phyloP scores from a whole-genome alignment of 2,888 invertebrate genomes.

The Eurois occulta region DNA sequence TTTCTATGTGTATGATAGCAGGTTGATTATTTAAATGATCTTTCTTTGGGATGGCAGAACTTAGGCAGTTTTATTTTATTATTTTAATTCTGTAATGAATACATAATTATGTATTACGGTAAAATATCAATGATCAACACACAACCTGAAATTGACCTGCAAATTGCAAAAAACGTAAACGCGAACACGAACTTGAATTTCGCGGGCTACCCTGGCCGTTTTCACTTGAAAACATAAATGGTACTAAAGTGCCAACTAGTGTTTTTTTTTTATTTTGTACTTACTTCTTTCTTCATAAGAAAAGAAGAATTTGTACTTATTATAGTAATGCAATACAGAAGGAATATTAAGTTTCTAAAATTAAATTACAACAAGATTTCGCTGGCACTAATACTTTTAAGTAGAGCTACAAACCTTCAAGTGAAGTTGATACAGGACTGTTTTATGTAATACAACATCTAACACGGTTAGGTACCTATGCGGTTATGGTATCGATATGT shows the following conservation, averaged over 20 bases:
- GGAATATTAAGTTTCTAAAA: neutral
- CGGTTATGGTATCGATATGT: conserved; percentile 76
- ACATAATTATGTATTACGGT: neutral
- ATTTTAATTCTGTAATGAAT: neutral
- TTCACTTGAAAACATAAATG: neutral
- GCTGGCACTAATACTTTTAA: conserved; percentile 13
- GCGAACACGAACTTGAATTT: neutral
- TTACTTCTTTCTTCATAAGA: too few relatives aligned
- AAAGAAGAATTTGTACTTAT: neutral
- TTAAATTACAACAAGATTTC: neutral
- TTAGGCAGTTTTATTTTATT: neutral
- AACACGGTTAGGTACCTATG: conserved; percentile 70
- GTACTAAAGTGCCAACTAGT: neutral
- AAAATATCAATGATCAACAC: neutral
- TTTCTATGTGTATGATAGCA: neutral
- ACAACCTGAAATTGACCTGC: neutral
- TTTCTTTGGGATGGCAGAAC: neutral
- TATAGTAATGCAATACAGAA: too few relatives aligned
- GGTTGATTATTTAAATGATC: neutral
- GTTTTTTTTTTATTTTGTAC: neutral
- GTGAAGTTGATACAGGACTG: conserved; percentile 62
- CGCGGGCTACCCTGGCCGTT: neutral
- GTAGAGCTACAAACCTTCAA: conserved; percentile 40
- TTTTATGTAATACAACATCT: conserved; percentile 81
- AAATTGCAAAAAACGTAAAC: neutral